A percentile compares a stretch with the other conserved stretches of the same genome.
phyloP scores from a whole-genome alignment of 1,140 invertebrate genomes.

The Phymorhynchus buccinoides region DNA sequence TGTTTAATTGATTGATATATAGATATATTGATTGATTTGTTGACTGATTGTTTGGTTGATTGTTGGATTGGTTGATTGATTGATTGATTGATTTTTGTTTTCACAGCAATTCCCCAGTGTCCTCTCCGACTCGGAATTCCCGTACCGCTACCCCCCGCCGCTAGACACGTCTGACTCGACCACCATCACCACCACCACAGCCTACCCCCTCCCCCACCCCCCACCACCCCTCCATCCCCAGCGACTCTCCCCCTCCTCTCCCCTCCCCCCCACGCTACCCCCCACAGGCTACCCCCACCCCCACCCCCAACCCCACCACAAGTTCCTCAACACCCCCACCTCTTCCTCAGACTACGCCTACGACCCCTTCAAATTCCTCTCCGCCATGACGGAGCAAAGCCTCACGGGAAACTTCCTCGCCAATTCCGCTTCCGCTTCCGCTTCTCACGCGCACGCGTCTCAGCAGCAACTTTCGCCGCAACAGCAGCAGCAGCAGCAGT shows the following conservation, averaged over 20 bases:
- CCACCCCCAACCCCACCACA: neutral
- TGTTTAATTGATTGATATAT: too few relatives aligned
- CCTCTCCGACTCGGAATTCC: slow-evolving; percentile 23
- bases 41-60: too few relatives aligned
- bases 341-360: too few relatives aligned
- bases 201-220: neutral
- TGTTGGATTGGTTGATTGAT: neutral
- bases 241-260: neutral
- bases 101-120: slow-evolving; percentile 30
- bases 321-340: neutral
- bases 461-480: neutral
- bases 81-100: neutral
- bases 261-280: too few relatives aligned
- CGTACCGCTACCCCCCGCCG: slow-evolving; percentile 32
- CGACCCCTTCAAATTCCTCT: slow-evolving; percentile 46
- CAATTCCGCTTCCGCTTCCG: neutral
- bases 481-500: neutral
- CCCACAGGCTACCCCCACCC: too few relatives aligned
- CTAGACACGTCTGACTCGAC: neutral
- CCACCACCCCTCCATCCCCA: neutral
- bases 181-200: too few relatives aligned
- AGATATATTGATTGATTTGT: too few relatives aligned
- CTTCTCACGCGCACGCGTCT: neutral
- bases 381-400: slow-evolving; percentile 48
- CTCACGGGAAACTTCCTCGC: slow-evolving; percentile 44